Percentiles rank a stretch among this genome's conserved stretches.
Evolutionary conservation across 1,140 invertebrate species (phyloP).

Genomic region (Calephelis nemesis): DNA sequence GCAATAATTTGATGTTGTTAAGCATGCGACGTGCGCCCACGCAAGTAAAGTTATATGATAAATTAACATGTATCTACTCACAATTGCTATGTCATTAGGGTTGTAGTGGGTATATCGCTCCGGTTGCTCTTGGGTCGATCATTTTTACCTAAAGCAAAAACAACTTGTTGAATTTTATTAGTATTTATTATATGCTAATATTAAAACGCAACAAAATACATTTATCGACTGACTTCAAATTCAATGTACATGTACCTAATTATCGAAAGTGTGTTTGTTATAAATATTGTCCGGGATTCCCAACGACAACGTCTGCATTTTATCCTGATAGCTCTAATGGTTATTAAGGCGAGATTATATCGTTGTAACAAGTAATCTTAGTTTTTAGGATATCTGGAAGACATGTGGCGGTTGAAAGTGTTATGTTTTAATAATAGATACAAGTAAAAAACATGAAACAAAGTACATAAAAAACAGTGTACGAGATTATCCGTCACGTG

Average conservation of each 20-base stretch:
- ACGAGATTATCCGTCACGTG: too few species aligned
- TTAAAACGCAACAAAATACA: background rate
- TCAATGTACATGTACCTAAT: background rate
- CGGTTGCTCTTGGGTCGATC: constrained; percentile 48
- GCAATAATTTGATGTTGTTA: background rate
- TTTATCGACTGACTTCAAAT: background rate
- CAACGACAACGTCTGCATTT: too few species aligned
- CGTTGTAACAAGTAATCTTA: too few species aligned
- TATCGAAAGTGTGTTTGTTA: too few species aligned
- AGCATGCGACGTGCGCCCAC: constrained; percentile 2
- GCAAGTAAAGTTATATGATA: background rate
- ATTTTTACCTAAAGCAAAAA: constrained; percentile 60
- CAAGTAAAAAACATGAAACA: too few species aligned
- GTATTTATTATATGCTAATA: constrained; percentile 3
- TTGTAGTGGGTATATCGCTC: constrained; percentile 48
- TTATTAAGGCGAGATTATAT: too few species aligned
- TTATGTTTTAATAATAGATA: too few species aligned
- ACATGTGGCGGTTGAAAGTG: too few species aligned
- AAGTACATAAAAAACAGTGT: too few species aligned
- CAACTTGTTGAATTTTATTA: constrained; percentile 33
- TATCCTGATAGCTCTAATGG: too few species aligned
- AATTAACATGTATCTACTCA: constrained; percentile 42
- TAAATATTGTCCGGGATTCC: too few species aligned
- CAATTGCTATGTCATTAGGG: constrained; percentile 63
- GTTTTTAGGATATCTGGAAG: too few species aligned